Percentiles rank a stretch among this genome's conserved stretches.
These are phyloP conservation scores for Nymphalis c-album DNA, from an alignment of 2,888 invertebrate species.

Conservation along the genomic window DNA sequence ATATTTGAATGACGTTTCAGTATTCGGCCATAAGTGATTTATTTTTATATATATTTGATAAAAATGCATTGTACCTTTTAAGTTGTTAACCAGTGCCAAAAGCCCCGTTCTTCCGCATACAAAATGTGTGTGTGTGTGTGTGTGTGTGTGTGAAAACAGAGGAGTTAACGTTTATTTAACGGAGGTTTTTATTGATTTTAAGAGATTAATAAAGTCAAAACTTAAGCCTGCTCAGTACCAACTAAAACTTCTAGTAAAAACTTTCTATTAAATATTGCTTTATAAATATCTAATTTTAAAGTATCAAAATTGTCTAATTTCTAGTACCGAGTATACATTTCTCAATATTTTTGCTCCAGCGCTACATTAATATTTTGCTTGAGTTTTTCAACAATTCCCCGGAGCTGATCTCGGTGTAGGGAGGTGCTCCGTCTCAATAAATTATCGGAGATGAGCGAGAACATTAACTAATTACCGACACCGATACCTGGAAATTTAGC, in stretches of 20 bases:
- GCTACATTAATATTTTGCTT: slow-evolving; percentile 80
- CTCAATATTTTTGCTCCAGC: slow-evolving; percentile 71
- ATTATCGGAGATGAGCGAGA: slow-evolving; percentile 77
- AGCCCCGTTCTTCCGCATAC: no score
- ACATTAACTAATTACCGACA: slow-evolving; percentile 80
- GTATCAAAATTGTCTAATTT: slow-evolving; percentile 51
- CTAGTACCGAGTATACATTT: slow-evolving; percentile 43
- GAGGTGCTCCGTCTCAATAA: slow-evolving; percentile 78
- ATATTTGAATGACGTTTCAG: no score
- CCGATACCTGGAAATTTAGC: slow-evolving; percentile 62
- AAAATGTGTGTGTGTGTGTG: no score
- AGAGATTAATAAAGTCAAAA: background rate
- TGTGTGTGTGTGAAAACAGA: no score
- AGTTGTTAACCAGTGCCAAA: no score
- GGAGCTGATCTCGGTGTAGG: slow-evolving; percentile 50
- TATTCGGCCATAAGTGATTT: no score
- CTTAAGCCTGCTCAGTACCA: no score
- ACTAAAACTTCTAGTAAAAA: no score
- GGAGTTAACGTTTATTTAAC: no score
- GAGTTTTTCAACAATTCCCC: slow-evolving; percentile 81
- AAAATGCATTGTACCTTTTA: no score
- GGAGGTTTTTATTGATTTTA: background rate
- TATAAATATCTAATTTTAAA: slow-evolving; percentile 22
- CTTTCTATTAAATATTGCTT: no score
- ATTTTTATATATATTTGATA: no score